Base-by-base conservation (phyloP, 2,888 invertebrate genomes). In the Scaptomyza parva region DNA sequence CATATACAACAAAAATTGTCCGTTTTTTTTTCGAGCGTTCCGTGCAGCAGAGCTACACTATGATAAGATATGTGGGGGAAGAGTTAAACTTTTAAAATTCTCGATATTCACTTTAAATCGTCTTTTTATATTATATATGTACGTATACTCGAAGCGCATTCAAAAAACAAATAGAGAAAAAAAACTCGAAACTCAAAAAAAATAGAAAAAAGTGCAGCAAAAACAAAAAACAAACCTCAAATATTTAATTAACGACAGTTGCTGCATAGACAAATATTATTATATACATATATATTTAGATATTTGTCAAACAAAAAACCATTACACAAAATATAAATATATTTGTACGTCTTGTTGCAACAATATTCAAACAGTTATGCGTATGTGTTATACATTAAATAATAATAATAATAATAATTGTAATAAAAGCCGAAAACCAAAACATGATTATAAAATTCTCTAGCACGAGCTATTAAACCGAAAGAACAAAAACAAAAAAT, bases 361-460 rank as follows among this genome's bases (percentile, higher is more conserved):
- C 41, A 60, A 26, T 60, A 26, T 18, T 41, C 26, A 41, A 24
- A 11, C 48, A 35, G 60, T 64, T 60, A 65, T 51, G 33, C 43
- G 22, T 53, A 54, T 72, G 37, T 54, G 39, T 45, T 45, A 65
- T 18, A 52, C 2, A 39, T 6, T 5, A 35, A 20, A 26, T 33
- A 28, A 28, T n/a, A 33, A n/a, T 33, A 12, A 20, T 18, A 18
- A 47, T 30, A 52, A 43, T 18, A 14, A 28, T 28, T 35, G 22
- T 65, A 51, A 52, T 40, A 40, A 70, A 66, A 50, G 41, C 75
- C 69, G 17, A 40, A 51, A 73, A 74, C 74, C 58, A 74, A 73
- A 69, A 50, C n/a, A 55, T 47, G 20, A 47, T 52, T 58, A n/a
- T 40, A 72, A 58, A 44, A 55, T 67, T 47, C 26, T 18, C 28